These are phyloP conservation scores for Dysdera silvatica DNA, from an alignment of 1,140 invertebrate species.

Conservation along the genomic window DNA sequence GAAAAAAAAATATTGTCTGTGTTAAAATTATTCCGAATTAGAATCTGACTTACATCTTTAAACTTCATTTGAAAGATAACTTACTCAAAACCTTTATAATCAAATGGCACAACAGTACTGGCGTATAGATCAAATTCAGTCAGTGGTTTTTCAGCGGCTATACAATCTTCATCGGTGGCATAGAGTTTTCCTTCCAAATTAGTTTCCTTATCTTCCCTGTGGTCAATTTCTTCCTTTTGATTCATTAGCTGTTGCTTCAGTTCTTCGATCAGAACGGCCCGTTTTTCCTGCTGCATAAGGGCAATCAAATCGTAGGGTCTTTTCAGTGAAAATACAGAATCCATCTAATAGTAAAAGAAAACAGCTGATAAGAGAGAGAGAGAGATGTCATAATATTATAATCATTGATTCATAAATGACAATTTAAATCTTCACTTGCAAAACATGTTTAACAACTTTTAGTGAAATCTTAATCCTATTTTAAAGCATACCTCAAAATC, in stretches of 20 bases:
- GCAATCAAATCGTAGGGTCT: conserved; percentile 69
- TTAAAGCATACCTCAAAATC: background rate
- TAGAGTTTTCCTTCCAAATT: conserved; percentile 58
- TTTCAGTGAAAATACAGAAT: conserved; percentile 68
- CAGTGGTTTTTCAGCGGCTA: conserved; percentile 54
- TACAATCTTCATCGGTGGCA: conserved; percentile 58
- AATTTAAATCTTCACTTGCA: background rate
- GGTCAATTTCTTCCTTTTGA: conserved; percentile 58
- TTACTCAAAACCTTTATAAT: conserved; percentile 45
- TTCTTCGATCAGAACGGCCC: conserved; percentile 55
- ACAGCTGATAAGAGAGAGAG: no score
- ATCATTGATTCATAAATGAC: background rate
- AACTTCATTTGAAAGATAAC: conserved; percentile 25
- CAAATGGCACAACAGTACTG: conserved; percentile 49
- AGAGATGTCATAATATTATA: no score
- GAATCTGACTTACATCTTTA: no score
- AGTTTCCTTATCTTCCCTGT: conserved; percentile 40
- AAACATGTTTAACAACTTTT: background rate
- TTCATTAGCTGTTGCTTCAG: conserved; percentile 57
- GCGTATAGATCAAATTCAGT: conserved; percentile 62
- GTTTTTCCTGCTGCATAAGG: conserved; percentile 70
- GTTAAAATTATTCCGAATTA: no score
- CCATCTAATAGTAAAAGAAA: conserved; percentile 42
- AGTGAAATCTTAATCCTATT: background rate
- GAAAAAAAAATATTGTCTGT: no score